phyloP scores from a whole-genome alignment of 1,140 invertebrate species.

The Drosophila orosa region DNA sequence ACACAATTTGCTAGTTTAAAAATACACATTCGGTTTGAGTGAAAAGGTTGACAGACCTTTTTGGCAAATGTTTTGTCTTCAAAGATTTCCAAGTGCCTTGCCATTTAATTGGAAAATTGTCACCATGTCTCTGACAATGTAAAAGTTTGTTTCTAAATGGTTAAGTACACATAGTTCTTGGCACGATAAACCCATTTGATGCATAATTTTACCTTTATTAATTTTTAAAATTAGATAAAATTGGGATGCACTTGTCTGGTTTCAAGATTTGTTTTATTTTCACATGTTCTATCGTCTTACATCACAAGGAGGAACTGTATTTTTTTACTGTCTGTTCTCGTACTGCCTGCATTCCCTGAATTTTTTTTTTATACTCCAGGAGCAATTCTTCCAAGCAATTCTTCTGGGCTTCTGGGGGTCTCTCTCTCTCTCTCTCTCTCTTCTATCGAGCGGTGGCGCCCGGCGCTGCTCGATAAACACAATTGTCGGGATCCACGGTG shows the following conservation, averaged over 20 bases:
- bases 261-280: slow-evolving; percentile 23
- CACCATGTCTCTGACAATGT: slow-evolving; percentile 11
- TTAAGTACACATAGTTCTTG: not conserved
- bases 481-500: slow-evolving; percentile 70
- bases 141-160: not conserved
- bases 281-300: slow-evolving; percentile 42
- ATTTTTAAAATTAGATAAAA: not conserved
- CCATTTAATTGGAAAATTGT: slow-evolving; percentile 25
- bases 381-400: slow-evolving; percentile 1
- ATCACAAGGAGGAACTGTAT: slow-evolving; percentile 60
- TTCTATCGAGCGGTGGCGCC: slow-evolving; percentile 57
- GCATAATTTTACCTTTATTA: not conserved
- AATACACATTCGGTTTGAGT: slow-evolving; percentile 13
- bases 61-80: slow-evolving; percentile 6
- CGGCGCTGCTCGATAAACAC: slow-evolving; percentile 57
- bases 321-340: slow-evolving; percentile 26
- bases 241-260: not conserved
- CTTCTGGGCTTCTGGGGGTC: not conserved
- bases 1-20: not conserved
- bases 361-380: not conserved
- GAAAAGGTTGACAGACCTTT: slow-evolving; percentile 52
- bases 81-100: not conserved
- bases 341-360: slow-evolving; percentile 3
- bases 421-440: not conserved
- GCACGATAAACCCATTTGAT: slow-evolving; percentile 15